Conservation (phyloP, 2,113 vertebrate species). For the Martes martes region DNA sequence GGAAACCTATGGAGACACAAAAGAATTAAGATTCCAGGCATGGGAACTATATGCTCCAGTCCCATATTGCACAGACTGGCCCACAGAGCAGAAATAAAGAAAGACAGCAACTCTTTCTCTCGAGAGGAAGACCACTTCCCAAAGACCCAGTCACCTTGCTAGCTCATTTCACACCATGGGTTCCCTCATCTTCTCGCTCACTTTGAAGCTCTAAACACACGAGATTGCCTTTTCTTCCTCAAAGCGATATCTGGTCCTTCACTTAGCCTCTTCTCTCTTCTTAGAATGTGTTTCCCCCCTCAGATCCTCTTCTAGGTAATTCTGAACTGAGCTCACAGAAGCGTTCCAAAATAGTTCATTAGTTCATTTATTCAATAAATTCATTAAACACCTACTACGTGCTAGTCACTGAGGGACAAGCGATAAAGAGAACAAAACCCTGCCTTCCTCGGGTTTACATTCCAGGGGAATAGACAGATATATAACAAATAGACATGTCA, state of each 20-base stretch:
- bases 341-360: neutral
- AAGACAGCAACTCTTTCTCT: neutral
- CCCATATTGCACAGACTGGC: neutral
- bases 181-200: neutral
- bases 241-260: neutral
- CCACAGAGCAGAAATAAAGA: neutral
- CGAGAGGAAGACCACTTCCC: neutral
- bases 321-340: neutral
- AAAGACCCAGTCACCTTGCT: rapidly evolving
- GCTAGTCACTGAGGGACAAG: neutral
- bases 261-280: neutral
- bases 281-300: neutral
- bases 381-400: neutral
- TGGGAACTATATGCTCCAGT: neutral
- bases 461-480: neutral
- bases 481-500: neutral
- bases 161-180: rapidly evolving
- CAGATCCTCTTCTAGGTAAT: neutral
- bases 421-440: neutral
- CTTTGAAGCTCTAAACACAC: neutral
- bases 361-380: neutral
- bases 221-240: neutral
- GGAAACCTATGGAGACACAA: neutral
- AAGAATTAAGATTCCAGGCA: neutral
- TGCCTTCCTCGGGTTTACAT: neutral